Evolutionary conservation across 1,140 invertebrate genomes (phyloP).

Genomic region (Hypsibius dujardini): DNA sequence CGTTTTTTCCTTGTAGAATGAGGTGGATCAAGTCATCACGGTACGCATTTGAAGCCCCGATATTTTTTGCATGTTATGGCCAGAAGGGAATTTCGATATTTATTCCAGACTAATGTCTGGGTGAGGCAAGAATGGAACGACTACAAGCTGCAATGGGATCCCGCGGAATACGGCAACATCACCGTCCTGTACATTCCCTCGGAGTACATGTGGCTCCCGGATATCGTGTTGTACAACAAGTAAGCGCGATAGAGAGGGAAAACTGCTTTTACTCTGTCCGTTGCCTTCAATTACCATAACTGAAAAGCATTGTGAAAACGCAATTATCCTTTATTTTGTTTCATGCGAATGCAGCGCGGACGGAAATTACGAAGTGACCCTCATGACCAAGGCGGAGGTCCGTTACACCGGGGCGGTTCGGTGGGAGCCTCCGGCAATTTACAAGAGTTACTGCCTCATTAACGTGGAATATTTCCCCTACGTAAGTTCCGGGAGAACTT

Average conservation of each 20-base stretch:
- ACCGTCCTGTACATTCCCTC: constrained; percentile 80
- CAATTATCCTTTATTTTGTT: constrained; percentile 8
- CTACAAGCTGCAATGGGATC: constrained; percentile 79
- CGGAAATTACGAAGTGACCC: constrained; percentile 39
- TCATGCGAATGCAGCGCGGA: constrained; percentile 34
- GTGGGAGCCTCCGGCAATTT: constrained; percentile 94
- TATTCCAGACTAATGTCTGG: constrained; percentile 56
- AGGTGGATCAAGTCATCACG: constrained; percentile 48
- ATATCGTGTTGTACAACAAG: constrained; percentile 96
- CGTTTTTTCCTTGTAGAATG: constrained; percentile 25
- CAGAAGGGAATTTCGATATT: too few relatives aligned
- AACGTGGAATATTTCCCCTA: constrained; percentile 91
- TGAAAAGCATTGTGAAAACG: too few relatives aligned
- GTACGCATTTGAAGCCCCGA: too few relatives aligned
- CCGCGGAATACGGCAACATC: constrained; percentile 74
- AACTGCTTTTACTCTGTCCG: too few relatives aligned
- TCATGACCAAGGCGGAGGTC: constrained; percentile 35
- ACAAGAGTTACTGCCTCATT: constrained; percentile 92
- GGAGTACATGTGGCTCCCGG: constrained; percentile 85
- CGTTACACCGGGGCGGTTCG: constrained; percentile 68
- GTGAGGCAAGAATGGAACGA: constrained; percentile 85
- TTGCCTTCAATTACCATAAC: too few relatives aligned
- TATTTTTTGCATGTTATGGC: too few relatives aligned
- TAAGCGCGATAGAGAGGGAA: constrained; percentile 42
- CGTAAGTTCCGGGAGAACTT: constrained; percentile 21